A percentile compares a stretch with the other conserved stretches of the same genome.
These are phyloP conservation scores for Augochlorella aurata DNA, from an alignment of 2,888 invertebrate genomes.

Conservation along the genomic window DNA sequence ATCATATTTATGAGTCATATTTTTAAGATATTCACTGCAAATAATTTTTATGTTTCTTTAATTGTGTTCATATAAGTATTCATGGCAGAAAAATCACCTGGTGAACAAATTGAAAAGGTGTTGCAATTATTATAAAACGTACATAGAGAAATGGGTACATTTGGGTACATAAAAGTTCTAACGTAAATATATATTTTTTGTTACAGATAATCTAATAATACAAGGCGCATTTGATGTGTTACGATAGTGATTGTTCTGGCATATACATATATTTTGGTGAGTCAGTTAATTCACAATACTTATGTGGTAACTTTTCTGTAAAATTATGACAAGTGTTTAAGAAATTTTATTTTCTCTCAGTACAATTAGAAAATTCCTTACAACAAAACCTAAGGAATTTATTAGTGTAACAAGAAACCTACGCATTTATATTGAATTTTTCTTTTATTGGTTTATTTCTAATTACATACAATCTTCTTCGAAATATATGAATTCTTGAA, in stretches of 20 bases:
- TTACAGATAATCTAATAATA: constrained; percentile 31
- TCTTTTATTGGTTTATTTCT: neutral
- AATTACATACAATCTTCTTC: too few relatives aligned
- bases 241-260: constrained; percentile 10
- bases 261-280: constrained; percentile 52
- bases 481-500: too few relatives aligned
- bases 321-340: neutral
- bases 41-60: neutral
- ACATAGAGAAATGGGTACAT: neutral
- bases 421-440: too few relatives aligned
- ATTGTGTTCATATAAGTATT: neutral
- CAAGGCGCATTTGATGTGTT: constrained; percentile 8
- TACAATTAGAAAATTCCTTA: too few relatives aligned
- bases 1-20: neutral
- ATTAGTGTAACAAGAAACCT: too few relatives aligned
- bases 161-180: too few relatives aligned
- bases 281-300: constrained; percentile 27
- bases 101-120: neutral
- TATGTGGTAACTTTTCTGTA: constrained; percentile 1
- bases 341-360: neutral
- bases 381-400: too few relatives aligned
- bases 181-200: neutral
- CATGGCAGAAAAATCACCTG: neutral
- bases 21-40: neutral
- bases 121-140: neutral